phyloP scores from a whole-genome alignment of 1,140 invertebrate species.

The Metaphire vulgaris region DNA sequence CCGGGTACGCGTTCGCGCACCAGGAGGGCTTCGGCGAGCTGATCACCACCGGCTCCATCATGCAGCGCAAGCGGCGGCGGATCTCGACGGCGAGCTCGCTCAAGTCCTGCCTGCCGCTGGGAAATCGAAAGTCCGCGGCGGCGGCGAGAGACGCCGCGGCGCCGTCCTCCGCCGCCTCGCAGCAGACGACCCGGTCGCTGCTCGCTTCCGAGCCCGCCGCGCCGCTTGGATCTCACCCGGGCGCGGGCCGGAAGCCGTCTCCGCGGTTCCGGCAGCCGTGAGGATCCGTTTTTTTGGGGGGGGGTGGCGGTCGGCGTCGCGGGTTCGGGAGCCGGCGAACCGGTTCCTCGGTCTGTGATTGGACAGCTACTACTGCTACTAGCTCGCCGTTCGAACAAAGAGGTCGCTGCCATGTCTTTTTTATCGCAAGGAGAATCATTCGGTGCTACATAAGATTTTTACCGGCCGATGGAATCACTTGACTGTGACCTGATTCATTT shows the following conservation, averaged over 20 bases:
- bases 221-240: no score
- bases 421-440: neutral
- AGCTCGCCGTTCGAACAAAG: neutral
- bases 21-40: conserved; percentile 92
- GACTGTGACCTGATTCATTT: no score
- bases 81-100: neutral
- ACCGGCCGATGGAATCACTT: no score
- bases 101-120: neutral
- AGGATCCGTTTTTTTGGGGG: no score
- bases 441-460: neutral
- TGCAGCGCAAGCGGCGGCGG: neutral
- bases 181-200: neutral
- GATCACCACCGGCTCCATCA: conserved; percentile 90
- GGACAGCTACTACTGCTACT: no score
- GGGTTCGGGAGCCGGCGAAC: neutral
- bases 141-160: no score
- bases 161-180: no score
- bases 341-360: neutral
- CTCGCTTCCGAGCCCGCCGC: neutral
- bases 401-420: neutral
- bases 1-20: conserved; percentile 97
- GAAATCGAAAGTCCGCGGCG: neutral
- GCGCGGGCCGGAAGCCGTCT: neutral
- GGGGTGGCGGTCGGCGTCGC: neutral
- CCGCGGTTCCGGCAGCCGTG: neutral